Evolutionary conservation across 2,113 vertebrate species (phyloP), one percentile per base, ranked within the genome.

Genomic region (Pongo abelii): DNA sequence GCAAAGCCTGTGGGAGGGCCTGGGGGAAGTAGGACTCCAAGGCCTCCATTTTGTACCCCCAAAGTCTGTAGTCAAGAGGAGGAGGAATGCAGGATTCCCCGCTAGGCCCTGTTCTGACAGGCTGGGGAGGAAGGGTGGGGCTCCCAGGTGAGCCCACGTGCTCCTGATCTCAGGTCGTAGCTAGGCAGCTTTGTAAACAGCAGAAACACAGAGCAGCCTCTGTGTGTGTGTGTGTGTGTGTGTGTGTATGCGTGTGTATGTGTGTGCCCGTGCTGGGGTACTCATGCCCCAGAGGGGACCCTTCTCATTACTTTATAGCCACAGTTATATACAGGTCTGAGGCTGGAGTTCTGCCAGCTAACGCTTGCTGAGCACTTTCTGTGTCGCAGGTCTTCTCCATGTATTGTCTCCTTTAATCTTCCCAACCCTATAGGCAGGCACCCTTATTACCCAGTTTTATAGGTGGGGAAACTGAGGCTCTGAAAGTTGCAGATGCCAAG

Each of bases 31-130:
- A 9, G 32, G 20, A 43, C 64, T 17, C 55, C 4, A 4, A 92
- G 23, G 55, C 55, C 83, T 87, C 50, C 32, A 35, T 78, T 84
- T 88, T 70, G 79, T 61, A 48, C 16, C 14, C 32, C 12, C 48
- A 16, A 12, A 22, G 67, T 74, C 57, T 88, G 22, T 70, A 59
- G 46, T 59, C 23, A 40, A 32, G 87, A 92, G 69, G 70, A 40
- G 80, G 70, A 78, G 87, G 92, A 94, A 96, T 67, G 93, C 40
- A 23, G 89, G 59, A 22, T 69, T 50, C 83, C 55, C 27, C 6
- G 77, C 94, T 88, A 81, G 89, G 70, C 64, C 75, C n/a, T 95
- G 97, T 94, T 72, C 72, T 12, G 16, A 57, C 96, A 95, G 92
- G 96, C 78, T 25, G 10, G 20, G 64, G 30, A 5, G 59, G 88